Conservation (phyloP, 2,888 invertebrate genomes). For the Pediacus dermestoides region DNA sequence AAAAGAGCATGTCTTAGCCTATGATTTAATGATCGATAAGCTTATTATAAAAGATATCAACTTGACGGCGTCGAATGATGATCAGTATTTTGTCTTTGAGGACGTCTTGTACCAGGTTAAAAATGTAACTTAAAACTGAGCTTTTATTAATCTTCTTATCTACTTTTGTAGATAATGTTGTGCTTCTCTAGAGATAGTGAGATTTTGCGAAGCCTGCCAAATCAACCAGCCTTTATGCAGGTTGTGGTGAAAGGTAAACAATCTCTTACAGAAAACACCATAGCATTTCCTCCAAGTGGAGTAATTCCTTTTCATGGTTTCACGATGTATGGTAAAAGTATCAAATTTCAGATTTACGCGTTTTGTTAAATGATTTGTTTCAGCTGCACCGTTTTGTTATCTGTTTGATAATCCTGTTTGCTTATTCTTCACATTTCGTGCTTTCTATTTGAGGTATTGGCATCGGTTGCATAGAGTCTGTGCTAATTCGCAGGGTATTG, state of each 20-base stretch:
- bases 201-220: conserved; percentile 68
- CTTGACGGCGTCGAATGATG: conserved; percentile 93
- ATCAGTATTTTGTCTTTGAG: conserved; percentile 97
- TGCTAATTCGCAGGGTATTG: conserved; percentile 89
- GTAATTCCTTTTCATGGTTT: conserved; percentile 96
- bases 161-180: conserved; percentile 62
- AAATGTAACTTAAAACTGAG: too few relatives aligned
- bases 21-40: conserved; percentile 91
- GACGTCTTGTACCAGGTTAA: conserved; percentile 89
- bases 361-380: conserved; percentile 18
- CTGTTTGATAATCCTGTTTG: conserved; percentile 83
- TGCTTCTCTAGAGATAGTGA: conserved; percentile 89
- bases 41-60: conserved; percentile 94
- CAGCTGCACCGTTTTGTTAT: conserved; percentile 93
- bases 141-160: conserved; percentile 2
- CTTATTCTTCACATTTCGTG: conserved; percentile 85
- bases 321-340: conserved; percentile 87
- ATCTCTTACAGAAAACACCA: conserved; percentile 62
- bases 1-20: conserved; percentile 77
- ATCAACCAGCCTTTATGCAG: conserved; percentile 63
- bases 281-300: conserved; percentile 88
- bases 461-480: conserved; percentile 88
- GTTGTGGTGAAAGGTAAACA: conserved; percentile 72
- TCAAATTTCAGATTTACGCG: too few relatives aligned
- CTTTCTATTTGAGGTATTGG: conserved; percentile 89